Percentiles rank a stretch among this genome's conserved stretches.
phyloP scores from a whole-genome alignment of 37 sponge, comb jelly and placozoan genomes.

The Crambe crambe region DNA sequence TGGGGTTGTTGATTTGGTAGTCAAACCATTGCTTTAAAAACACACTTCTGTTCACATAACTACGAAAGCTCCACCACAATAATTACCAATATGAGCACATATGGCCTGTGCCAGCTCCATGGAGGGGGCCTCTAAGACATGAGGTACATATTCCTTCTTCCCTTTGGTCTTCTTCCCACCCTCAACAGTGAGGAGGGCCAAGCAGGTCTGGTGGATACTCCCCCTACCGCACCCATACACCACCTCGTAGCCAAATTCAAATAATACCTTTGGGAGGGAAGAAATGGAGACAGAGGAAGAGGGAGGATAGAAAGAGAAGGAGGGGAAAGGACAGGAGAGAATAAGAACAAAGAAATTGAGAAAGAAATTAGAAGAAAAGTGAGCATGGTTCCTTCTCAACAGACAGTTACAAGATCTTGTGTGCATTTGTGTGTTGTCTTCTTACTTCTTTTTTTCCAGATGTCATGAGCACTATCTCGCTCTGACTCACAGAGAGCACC shows the following conservation, averaged over 20 bases:
- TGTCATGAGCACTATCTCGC: background rate
- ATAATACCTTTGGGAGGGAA: conserved; percentile 1
- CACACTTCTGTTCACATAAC: too few species aligned
- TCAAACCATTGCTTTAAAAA: too few species aligned
- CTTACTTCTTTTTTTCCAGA: conserved; percentile 9
- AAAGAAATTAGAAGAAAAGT: too few species aligned
- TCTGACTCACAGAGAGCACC: background rate
- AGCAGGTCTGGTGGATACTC: conserved; percentile 19
- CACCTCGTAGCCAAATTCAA: conserved; percentile 1
- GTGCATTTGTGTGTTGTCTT: too few species aligned
- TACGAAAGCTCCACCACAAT: background rate
- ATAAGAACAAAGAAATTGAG: too few species aligned
- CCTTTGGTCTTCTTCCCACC: background rate
- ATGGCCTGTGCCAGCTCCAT: conserved; percentile 33
- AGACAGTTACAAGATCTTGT: too few species aligned
- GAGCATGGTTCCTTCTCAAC: too few species aligned
- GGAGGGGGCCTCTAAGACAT: conserved; percentile 39
- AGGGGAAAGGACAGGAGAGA: too few species aligned
- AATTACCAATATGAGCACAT: conserved; percentile 32
- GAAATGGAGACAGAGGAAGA: background rate
- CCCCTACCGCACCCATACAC: conserved; percentile 48
- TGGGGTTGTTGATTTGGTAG: too few species aligned
- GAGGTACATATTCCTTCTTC: background rate
- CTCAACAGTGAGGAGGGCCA: conserved; percentile 17
- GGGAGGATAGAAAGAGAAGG: too few species aligned